Conservation (phyloP, 2,888 invertebrate species). For the Brachyopa scutellaris region DNA sequence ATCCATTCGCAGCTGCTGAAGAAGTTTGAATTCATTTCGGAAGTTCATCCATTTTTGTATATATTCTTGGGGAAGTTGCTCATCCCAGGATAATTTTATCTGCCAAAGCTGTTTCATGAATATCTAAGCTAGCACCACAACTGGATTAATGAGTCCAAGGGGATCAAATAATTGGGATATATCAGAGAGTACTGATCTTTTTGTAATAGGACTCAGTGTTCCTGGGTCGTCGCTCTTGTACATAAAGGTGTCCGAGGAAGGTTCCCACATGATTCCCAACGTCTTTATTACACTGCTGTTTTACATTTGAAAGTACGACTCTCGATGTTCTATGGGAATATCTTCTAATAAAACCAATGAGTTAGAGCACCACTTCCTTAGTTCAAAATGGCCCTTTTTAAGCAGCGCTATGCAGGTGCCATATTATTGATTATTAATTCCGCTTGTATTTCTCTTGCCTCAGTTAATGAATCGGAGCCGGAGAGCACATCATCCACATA, state of each 20-base stretch:
- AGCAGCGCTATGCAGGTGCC: too few relatives aligned
- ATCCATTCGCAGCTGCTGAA: background rate
- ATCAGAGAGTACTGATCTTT: constrained; percentile 71
- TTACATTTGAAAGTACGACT: constrained; percentile 34
- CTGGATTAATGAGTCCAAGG: too few relatives aligned
- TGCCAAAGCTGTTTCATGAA: constrained; percentile 73
- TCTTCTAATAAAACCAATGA: background rate
- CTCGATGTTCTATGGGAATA: constrained; percentile 23
- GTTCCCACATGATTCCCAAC: constrained; percentile 62
- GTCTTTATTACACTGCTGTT: constrained; percentile 38
- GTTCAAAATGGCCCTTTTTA: constrained; percentile 20
- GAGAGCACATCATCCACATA: constrained; percentile 59
- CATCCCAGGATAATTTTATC: constrained; percentile 72
- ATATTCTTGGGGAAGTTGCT: constrained; percentile 61
- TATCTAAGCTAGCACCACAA: constrained; percentile 68
- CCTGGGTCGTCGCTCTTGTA: background rate
- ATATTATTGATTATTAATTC: too few relatives aligned
- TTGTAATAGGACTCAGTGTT: constrained; percentile 44
- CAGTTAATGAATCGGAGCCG: constrained; percentile 21
- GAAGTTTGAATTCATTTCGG: background rate
- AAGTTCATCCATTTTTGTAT: constrained; percentile 38
- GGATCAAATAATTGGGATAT: constrained; percentile 73
- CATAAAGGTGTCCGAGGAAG: constrained; percentile 35
- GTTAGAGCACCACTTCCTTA: constrained; percentile 47
- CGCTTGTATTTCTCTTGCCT: constrained; percentile 15